These are phyloP conservation scores for Cyprinodon variegatus DNA, from an alignment of 2,113 vertebrate genomes.

Conservation along the genomic window DNA sequence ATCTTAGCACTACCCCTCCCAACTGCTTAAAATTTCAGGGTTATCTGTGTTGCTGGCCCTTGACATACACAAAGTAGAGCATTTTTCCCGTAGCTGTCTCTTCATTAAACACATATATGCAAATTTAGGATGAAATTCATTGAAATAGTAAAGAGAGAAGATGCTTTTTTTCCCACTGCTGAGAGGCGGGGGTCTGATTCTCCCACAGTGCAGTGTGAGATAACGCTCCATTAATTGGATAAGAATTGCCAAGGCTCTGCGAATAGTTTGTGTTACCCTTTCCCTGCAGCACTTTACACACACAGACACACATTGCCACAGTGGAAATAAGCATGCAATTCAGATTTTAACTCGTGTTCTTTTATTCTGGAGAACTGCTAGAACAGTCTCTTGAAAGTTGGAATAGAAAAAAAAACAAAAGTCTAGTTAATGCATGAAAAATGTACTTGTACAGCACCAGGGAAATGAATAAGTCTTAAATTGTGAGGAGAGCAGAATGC, in stretches of 20 bases:
- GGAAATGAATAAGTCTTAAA: conserved; percentile 29
- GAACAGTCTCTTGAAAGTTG: conserved; percentile 37
- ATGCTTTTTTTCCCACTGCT: conserved; percentile 39
- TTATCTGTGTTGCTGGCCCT: conserved; percentile 5
- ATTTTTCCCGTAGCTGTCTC: conserved; percentile 13
- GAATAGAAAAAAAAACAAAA: conserved; percentile 14
- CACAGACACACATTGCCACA: conserved; percentile 15
- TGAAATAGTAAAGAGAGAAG: conserved; percentile 38
- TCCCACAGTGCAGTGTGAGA: conserved; percentile 67
- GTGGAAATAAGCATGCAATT: conserved; percentile 59
- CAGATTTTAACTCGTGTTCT: conserved; percentile 63
- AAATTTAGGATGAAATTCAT: conserved; percentile 53
- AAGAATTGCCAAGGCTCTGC: conserved; percentile 73
- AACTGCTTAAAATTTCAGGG: conserved; percentile 15
- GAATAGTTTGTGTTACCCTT: conserved; percentile 65
- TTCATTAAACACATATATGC: conserved; percentile 47
- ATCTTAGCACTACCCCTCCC: conserved; percentile 15
- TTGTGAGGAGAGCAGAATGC: conserved; percentile 34
- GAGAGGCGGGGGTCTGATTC: conserved; percentile 60
- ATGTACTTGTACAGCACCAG: conserved; percentile 36
- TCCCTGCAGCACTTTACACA: conserved; percentile 45
- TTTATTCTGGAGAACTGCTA: conserved; percentile 42
- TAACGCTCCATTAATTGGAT: conserved; percentile 78
- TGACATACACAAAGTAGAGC: conserved; percentile 22
- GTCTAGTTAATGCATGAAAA: conserved; percentile 55